A percentile compares a stretch with the other conserved stretches of the same genome.
phyloP scores from a whole-genome alignment of 2,113 vertebrate genomes.

The Chinchilla lanigera region DNA sequence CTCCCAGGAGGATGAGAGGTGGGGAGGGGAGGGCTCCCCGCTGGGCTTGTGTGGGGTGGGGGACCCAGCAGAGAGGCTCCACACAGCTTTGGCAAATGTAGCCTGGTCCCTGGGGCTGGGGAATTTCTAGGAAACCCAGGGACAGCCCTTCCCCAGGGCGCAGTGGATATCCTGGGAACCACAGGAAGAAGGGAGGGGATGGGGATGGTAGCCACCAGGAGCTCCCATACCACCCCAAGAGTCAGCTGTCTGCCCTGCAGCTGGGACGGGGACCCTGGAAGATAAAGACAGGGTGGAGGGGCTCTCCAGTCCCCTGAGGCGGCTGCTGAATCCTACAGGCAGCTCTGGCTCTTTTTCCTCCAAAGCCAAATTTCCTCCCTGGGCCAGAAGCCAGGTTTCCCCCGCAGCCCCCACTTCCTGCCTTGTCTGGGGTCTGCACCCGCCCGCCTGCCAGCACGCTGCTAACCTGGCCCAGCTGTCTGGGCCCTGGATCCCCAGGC shows the following conservation, averaged over 20 bases:
- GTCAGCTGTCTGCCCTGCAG: constrained; percentile 52
- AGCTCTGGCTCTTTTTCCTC: constrained; percentile 63
- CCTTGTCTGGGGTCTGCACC: constrained; percentile 79
- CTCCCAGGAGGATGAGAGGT: not conserved
- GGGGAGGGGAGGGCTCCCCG: not conserved
- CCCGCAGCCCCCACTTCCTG: constrained; percentile 79
- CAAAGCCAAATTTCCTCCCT: constrained; percentile 69
- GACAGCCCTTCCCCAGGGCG: constrained; percentile 31
- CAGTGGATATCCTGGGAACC: constrained; percentile 42
- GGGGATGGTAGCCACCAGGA: not conserved
- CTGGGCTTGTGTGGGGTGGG: not conserved
- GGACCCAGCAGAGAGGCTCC: not conserved
- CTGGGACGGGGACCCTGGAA: not conserved
- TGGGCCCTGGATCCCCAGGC: constrained; percentile 68
- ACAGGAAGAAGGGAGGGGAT: not conserved
- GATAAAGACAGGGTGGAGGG: not conserved
- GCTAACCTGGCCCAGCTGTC: constrained; percentile 82
- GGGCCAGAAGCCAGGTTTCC: constrained; percentile 75
- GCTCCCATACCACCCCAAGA: not conserved
- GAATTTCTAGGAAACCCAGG: constrained; percentile 68
- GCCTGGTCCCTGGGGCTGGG: not conserved
- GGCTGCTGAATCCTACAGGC: constrained; percentile 55
- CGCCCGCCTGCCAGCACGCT: constrained; percentile 66
- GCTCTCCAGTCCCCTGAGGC: not conserved
- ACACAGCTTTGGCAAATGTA: constrained; percentile 4